A percentile compares a stretch with the other conserved stretches of the same genome.
phyloP scores from a whole-genome alignment of 2,888 invertebrate genomes.

The Drosophila mimetica region DNA sequence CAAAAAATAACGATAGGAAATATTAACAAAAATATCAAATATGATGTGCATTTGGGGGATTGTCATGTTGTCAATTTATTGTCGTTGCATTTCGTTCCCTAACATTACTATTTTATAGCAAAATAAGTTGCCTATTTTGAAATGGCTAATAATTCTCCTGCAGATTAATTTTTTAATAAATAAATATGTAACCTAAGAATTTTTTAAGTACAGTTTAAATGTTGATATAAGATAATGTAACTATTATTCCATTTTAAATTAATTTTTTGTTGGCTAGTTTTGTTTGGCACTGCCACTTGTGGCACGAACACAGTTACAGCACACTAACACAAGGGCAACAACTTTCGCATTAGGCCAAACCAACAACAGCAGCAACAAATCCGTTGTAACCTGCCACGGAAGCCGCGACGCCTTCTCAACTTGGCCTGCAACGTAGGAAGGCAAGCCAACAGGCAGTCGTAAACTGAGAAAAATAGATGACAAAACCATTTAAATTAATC shows the following conservation, averaged over 20 bases:
- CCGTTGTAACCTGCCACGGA: conserved; percentile 45
- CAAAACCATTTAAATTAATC: not conserved
- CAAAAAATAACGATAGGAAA: too few relatives aligned
- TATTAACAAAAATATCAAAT: too few relatives aligned
- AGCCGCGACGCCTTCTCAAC: conserved; percentile 43
- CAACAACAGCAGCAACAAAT: conserved; percentile 64
- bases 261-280: conserved; percentile 45
- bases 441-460: not conserved
- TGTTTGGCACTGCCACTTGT: conserved; percentile 69
- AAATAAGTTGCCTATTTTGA: too few relatives aligned
- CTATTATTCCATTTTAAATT: not conserved
- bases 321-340: conserved; percentile 77
- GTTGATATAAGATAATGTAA: too few relatives aligned
- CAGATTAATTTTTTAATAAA: too few relatives aligned
- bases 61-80: too few relatives aligned
- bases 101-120: too few relatives aligned
- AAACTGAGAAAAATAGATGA: not conserved
- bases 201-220: too few relatives aligned
- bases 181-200: too few relatives aligned
- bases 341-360: conserved; percentile 77
- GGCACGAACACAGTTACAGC: conserved; percentile 56
- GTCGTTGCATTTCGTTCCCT: too few relatives aligned
- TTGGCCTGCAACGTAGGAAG: conserved; percentile 43
- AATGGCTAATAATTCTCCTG: too few relatives aligned
- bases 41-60: too few relatives aligned